Conservation (phyloP, 2,888 invertebrate species). For the Lithosia quadra region DNA sequence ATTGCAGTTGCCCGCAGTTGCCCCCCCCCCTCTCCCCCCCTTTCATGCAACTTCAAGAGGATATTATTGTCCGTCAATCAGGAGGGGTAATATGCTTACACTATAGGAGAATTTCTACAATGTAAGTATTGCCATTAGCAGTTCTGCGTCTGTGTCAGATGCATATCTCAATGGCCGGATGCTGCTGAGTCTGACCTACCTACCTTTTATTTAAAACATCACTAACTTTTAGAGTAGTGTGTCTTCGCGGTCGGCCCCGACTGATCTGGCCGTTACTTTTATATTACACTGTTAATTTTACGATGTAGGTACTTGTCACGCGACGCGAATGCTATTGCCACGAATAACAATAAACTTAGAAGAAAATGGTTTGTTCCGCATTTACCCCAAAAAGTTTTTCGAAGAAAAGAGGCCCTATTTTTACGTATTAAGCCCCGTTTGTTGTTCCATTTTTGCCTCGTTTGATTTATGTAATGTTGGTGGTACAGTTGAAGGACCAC, state of each 20-base stretch:
- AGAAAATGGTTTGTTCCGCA: neutral
- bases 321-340: neutral
- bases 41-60: too few relatives aligned
- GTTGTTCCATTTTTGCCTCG: neutral
- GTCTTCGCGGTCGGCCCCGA: neutral
- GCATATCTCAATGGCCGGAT: too few relatives aligned
- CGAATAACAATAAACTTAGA: neutral
- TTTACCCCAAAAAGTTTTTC: neutral
- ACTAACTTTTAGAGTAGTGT: neutral
- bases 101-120: too few relatives aligned
- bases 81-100: too few relatives aligned
- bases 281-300: neutral
- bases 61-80: too few relatives aligned
- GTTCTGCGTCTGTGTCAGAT: too few relatives aligned
- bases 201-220: neutral
- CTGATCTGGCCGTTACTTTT: neutral
- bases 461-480: too few relatives aligned
- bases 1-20: too few relatives aligned
- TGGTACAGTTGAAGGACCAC: too few relatives aligned
- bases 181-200: neutral
- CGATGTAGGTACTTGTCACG: neutral
- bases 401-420: neutral
- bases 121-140: too few relatives aligned
- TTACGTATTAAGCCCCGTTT: neutral
- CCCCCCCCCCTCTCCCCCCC: too few relatives aligned